phyloP scores from a whole-genome alignment of 2,888 invertebrate species.

The Onchidella celtica region DNA sequence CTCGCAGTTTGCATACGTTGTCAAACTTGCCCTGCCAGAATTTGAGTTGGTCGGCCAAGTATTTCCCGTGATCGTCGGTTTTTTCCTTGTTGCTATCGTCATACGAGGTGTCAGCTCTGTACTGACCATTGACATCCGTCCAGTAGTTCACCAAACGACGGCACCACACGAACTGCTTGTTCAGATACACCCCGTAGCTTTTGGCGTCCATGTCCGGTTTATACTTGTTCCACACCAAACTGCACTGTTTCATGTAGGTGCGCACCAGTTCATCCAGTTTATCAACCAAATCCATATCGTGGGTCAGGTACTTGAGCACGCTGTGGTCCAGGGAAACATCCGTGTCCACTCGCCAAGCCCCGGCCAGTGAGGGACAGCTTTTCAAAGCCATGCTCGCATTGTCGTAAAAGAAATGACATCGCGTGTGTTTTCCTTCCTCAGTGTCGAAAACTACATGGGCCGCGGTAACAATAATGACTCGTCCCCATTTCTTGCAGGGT shows the following conservation, averaged over 20 bases:
- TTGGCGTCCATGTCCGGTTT: no score
- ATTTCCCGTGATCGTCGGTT: neutral
- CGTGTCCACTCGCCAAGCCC: neutral
- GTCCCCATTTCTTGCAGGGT: neutral
- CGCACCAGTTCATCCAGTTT: neutral
- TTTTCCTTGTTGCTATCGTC: neutral
- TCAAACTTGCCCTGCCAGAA: no score
- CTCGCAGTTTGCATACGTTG: no score
- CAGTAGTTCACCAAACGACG: no score
- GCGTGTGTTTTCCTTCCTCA: neutral
- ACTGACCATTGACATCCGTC: no score
- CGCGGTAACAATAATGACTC: neutral
- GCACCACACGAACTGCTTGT: no score
- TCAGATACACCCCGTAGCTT: no score
- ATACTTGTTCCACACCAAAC: neutral
- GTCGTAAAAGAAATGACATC: constrained; percentile 2
- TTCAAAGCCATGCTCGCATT: no score
- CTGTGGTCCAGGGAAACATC: neutral
- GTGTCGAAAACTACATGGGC: neutral
- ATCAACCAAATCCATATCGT: neutral
- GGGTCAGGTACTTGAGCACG: neutral
- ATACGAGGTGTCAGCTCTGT: neutral
- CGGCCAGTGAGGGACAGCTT: neutral
- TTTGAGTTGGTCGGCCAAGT: no score
- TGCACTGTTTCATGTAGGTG: neutral